Base-by-base conservation (phyloP, 2,888 invertebrate genomes). In the Acanthosepion lycidas region DNA sequence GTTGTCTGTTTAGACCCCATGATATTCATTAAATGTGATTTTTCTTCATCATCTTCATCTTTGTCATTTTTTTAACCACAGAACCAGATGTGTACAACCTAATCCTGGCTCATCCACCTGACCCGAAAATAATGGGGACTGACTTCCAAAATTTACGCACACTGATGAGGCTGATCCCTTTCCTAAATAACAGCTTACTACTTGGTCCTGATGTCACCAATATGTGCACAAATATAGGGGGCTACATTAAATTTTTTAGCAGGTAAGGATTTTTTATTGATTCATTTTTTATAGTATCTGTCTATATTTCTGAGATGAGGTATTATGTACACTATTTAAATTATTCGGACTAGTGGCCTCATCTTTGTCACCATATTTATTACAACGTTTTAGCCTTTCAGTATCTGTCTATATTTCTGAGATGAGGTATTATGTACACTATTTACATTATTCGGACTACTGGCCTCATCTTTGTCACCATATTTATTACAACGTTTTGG, bases 151-250 rank as follows among this genome's bases (percentile, higher is more conserved):
- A 94, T 55, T 33, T 94, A 18, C 94, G 94, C 20, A 33, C 33
- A 23, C 28, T 94, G 33, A 94, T 94, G 94, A 33, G 42, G 53
- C 9, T n/a, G 2, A 64, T 94, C 20, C 94, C 94, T 5, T 59
- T 18, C 23, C 55, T 94, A 0, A 94, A 94, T 4, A 48, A n/a
- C 0, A 64, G 33, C 1, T 55, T 55, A 42, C 94, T 94, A 6
- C 20, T 94, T 18, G 94, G 94, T n/a, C 94, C 94, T 42, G 94
- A 94, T 42, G 94, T 94, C 59, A 94, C 94, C 6, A 94, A 94
- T 3, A 18, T 42, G 33, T 42, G 94, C 64, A 6, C 64, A n/a
- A 4, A 5, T n/a, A 78, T 33, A 3, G 12, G 2, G 18, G 15
- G 5, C n/a, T 78, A 78, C 78, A 78, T n/a, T 3, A 23, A 78